These are phyloP conservation scores for Falco punctatus DNA, from an alignment of 2,113 vertebrate genomes.

Conservation along the genomic window DNA sequence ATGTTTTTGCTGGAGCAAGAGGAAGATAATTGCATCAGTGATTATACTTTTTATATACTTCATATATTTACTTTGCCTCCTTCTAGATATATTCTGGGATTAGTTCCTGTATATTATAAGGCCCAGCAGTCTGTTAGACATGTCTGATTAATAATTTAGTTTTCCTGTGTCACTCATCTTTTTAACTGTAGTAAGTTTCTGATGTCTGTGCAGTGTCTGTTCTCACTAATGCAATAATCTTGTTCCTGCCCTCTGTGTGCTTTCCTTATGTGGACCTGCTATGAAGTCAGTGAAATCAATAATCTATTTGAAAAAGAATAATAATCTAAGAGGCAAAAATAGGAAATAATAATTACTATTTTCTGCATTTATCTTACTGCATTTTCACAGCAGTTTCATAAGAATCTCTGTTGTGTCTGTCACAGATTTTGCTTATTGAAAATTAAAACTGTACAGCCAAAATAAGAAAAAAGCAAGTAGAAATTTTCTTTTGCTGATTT, in stretches of 20 bases:
- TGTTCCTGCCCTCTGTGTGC: background rate
- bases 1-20: background rate
- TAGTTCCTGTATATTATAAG: background rate
- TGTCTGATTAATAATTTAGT: constrained; percentile 36
- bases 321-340: background rate
- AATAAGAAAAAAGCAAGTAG: background rate
- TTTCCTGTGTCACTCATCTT: background rate
- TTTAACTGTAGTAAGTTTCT: background rate
- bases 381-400: background rate
- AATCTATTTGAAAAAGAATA: background rate
- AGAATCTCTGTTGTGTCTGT: background rate
- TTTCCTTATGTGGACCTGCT: background rate
- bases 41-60: background rate
- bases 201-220: background rate
- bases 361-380: background rate
- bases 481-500: background rate
- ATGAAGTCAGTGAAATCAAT: background rate
- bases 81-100: background rate
- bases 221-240: background rate
- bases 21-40: background rate
- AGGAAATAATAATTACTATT: background rate
- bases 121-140: background rate
- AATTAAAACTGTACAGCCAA: background rate
- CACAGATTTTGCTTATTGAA: background rate
- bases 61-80: background rate